A percentile compares a stretch with the other conserved stretches of the same genome.
These are phyloP conservation scores for Ips typographus DNA, from an alignment of 1,140 invertebrate species.

Conservation along the genomic window DNA sequence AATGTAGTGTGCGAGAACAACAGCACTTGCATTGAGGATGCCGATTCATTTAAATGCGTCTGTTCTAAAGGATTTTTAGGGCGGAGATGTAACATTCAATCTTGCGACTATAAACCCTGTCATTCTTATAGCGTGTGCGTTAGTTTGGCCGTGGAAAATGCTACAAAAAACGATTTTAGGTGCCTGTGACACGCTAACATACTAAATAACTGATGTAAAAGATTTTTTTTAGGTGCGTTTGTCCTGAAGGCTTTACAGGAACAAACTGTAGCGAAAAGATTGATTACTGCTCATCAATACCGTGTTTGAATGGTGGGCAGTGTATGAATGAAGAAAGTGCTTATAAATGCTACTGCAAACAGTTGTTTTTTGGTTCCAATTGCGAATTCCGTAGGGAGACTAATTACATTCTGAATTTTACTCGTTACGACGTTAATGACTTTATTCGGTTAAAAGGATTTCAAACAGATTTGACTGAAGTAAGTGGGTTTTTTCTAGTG, in stretches of 20 bases:
- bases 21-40: constrained; percentile 56
- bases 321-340: constrained; percentile 53
- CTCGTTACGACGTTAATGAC: constrained; percentile 57
- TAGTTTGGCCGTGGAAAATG: constrained; percentile 51
- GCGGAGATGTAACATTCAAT: constrained; percentile 56
- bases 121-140: constrained; percentile 56
- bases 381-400: constrained; percentile 55
- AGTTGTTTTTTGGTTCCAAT: constrained; percentile 49
- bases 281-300: constrained; percentile 59
- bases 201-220: background rate
- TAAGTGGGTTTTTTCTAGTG: constrained; percentile 32
- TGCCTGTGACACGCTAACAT: constrained; percentile 12
- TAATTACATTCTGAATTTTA: constrained; percentile 59
- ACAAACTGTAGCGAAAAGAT: constrained; percentile 52
- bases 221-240: constrained; percentile 52
- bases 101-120: constrained; percentile 62
- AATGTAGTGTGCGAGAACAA: constrained; percentile 59
- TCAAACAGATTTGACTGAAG: constrained; percentile 50
- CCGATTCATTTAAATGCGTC: constrained; percentile 59
- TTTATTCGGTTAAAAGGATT: constrained; percentile 57
- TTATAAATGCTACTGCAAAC: constrained; percentile 52
- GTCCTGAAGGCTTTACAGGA: constrained; percentile 57
- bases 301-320: constrained; percentile 57
- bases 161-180: constrained; percentile 52
- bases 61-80: constrained; percentile 62